Percentiles rank a stretch among this genome's conserved stretches.
Conservation (phyloP, 2,113 vertebrate species). For the Catharus bicknelli region DNA sequence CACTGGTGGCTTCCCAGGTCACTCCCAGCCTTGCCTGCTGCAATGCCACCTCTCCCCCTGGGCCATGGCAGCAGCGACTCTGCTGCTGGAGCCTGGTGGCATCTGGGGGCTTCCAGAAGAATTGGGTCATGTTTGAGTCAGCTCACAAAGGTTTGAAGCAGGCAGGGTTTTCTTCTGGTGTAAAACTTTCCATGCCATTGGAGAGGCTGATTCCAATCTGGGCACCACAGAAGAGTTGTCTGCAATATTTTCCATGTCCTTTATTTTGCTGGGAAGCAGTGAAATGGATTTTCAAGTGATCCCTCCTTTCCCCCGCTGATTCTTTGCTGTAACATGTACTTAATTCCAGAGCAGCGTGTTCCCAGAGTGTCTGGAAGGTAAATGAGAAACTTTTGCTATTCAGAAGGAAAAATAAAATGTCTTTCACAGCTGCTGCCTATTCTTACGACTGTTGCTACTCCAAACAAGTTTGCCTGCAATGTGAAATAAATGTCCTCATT, state of each 20-base stretch:
- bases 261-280: neutral
- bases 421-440: neutral
- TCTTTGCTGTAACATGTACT: neutral
- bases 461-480: constrained; percentile 6
- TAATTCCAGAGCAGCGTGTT: neutral
- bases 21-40: too few species aligned
- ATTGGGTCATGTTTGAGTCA: neutral
- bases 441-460: neutral
- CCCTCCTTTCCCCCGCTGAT: neutral
- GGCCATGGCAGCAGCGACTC: neutral
- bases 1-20: too few species aligned
- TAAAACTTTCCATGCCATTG: neutral
- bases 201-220: neutral
- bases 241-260: neutral
- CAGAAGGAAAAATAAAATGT: neutral
- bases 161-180: neutral
- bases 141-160: neutral
- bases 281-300: neutral
- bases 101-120: neutral
- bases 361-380: neutral
- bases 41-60: neutral
- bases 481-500: constrained; percentile 14
- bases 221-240: neutral
- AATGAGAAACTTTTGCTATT: neutral
- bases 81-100: neutral